Evolutionary conservation across 2,113 vertebrate species (phyloP).

Genomic region (Anser cygnoides): DNA sequence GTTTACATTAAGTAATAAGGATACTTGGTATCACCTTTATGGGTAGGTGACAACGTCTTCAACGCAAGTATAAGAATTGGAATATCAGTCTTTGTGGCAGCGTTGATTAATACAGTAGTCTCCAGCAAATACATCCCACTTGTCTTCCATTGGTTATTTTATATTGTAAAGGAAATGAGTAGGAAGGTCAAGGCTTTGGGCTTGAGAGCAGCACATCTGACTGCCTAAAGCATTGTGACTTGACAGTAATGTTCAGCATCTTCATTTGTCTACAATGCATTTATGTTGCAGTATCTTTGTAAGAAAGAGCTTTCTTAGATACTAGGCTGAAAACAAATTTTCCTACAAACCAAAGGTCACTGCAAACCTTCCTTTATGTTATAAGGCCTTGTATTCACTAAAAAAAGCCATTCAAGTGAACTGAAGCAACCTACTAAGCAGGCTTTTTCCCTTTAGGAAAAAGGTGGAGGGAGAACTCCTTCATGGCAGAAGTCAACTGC

Average conservation of each 20-base stretch:
- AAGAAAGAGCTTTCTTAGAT: background rate
- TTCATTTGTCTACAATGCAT: background rate
- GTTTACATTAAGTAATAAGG: background rate
- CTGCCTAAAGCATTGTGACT: background rate
- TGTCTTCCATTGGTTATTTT: background rate
- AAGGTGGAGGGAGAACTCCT: accelerated
- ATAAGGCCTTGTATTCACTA: accelerated
- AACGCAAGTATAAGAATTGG: background rate
- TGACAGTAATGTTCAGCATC: background rate
- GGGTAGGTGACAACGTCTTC: background rate
- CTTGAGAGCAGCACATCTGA: background rate
- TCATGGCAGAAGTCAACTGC: background rate
- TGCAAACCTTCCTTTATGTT: background rate
- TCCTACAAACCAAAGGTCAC: background rate
- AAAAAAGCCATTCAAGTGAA: background rate
- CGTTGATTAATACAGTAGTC: background rate
- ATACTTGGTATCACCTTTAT: background rate
- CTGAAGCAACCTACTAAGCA: accelerated
- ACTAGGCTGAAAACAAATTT: background rate
- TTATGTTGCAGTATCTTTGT: background rate
- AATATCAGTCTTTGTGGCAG: background rate
- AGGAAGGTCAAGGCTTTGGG: background rate
- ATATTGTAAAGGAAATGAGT: too few species aligned
- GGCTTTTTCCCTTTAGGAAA: background rate
- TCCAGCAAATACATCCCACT: background rate